Evolutionary conservation across 1,140 invertebrate species (phyloP), one percentile per base, ranked within the genome.

Genomic region (Bombus sibiricus): DNA sequence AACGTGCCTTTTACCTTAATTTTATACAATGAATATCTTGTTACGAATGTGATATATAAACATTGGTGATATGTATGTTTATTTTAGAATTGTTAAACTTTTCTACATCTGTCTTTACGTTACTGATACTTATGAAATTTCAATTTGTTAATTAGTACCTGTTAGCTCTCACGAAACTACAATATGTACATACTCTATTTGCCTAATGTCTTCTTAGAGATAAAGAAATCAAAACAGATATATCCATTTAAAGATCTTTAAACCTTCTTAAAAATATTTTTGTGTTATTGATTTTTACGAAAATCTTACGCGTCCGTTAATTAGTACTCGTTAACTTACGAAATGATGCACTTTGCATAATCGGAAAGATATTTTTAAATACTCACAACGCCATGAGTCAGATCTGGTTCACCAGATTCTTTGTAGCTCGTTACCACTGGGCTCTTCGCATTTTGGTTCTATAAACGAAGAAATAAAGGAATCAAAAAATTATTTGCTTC

Each of bases 391-490:
- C 90, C 91, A 39, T 90, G 81, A 32, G 79, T 76, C 69, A 88
- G 41, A 32, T 93, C 89, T 39, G 86, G 79, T 64, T 93, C 93
- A 37, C 86, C 90, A 41, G 92, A 88, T 41, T 90, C 88, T 69
- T 92, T 93, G 73, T 93, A 93, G 80, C 92, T 93, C 69, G 92
- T 92, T 1, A 88, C 92, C 28, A 94, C 83, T 0, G 92, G 92
- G 34, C 57, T 80, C 41, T 85, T 90, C 28, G 83, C 57, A 43
- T 85, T 90, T 81, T 88, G 90, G 83, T 92, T 93, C 92, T 94
- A 66, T 15, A 18, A 78, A 34, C n/a, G 2, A 25, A 79, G 5
- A 74, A 25, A 47, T 1, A 47, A 47, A 34, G 5, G 9, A 22
- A 15, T 73, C 6, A 4, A 37, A 5, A 1, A 53, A 69, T 28